These are phyloP conservation scores for Gymnosoma rotundatum DNA, from an alignment of 2,888 invertebrate species.

Conservation along the genomic window DNA sequence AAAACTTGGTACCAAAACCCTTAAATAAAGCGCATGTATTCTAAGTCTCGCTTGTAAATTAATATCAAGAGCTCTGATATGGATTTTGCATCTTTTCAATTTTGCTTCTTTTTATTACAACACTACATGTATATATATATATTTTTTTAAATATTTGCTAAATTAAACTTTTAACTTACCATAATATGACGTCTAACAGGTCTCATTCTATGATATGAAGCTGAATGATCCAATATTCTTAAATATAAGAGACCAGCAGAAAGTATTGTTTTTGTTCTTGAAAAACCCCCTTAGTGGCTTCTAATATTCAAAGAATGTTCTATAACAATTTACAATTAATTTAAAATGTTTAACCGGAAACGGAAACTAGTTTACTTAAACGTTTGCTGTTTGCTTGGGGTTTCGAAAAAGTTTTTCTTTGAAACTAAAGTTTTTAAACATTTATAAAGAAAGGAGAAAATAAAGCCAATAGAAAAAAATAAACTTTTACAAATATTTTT, in stretches of 20 bases:
- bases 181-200: slow-evolving; percentile 78
- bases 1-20: too few species aligned
- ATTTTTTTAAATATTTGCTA: neutral
- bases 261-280: neutral
- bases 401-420: neutral
- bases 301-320: too few species aligned
- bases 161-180: slow-evolving; percentile 73
- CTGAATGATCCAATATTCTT: slow-evolving; percentile 66
- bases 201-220: slow-evolving; percentile 78
- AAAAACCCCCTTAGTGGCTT: too few species aligned
- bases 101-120: slow-evolving; percentile 2
- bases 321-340: neutral
- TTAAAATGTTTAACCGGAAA: neutral
- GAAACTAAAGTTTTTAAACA: too few species aligned
- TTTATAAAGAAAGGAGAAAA: too few species aligned
- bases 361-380: slow-evolving; percentile 43
- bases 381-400: neutral
- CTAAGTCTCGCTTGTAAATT: too few species aligned
- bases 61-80: too few species aligned
- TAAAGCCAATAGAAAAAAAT: too few species aligned
- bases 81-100: neutral
- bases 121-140: slow-evolving; percentile 19
- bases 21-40: too few species aligned
- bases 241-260: neutral
- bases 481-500: too few species aligned